Percentiles rank a stretch among this genome's conserved stretches.
phyloP scores from a whole-genome alignment of 1,140 invertebrate species.

The Riptortus pedestris region DNA sequence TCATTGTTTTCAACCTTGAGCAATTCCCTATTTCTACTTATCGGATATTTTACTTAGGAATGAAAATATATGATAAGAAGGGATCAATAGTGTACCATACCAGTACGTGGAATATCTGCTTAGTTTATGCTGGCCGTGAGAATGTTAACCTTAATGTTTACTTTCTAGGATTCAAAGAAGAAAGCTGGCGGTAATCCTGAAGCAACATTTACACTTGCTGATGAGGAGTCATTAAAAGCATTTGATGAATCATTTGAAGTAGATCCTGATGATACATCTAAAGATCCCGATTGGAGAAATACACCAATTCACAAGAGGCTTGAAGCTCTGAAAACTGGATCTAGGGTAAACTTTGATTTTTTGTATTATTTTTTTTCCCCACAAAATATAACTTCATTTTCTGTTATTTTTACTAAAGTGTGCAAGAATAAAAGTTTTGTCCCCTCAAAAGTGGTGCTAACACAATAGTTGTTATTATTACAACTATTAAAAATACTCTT shows the following conservation, averaged over 20 bases:
- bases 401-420: not conserved
- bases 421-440: not conserved
- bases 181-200: no score
- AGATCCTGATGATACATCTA: not conserved
- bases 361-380: not conserved
- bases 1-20: no score
- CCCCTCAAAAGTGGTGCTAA: not conserved
- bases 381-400: not conserved
- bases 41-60: no score
- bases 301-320: constrained; percentile 1
- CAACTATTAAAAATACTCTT: not conserved
- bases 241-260: constrained; percentile 1
- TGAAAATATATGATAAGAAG: no score
- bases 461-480: not conserved
- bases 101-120: no score
- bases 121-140: no score
- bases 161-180: no score
- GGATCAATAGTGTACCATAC: no score
- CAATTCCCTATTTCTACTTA: no score
- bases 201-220: not conserved
- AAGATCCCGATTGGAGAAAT: constrained; percentile 10
- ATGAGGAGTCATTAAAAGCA: not conserved
- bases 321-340: not conserved
- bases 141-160: no score
- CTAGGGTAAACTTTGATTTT: not conserved